A percentile compares a stretch with the other conserved stretches of the same genome.
These are phyloP conservation scores for Zophobas atratus DNA, from an alignment of 1,140 invertebrate species.

Conservation along the genomic window DNA sequence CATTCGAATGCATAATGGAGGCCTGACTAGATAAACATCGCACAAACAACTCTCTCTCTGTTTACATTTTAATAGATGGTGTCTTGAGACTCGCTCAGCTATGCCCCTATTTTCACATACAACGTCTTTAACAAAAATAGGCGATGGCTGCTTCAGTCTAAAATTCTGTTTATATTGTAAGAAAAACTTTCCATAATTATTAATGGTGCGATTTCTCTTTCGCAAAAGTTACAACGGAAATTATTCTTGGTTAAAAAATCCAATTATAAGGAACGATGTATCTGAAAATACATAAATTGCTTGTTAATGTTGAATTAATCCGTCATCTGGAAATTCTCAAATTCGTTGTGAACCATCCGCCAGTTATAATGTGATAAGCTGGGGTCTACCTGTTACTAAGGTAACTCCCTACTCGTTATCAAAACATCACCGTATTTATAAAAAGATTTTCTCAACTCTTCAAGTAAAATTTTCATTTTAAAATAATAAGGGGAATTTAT, in stretches of 20 bases:
- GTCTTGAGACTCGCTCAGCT: constrained; percentile 16
- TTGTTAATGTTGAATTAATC: constrained; percentile 11
- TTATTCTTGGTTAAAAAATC: too few species aligned
- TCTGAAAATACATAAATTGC: not conserved
- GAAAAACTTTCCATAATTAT: not conserved
- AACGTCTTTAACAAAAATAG: constrained; percentile 6
- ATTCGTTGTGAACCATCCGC: not conserved
- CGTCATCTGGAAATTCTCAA: constrained; percentile 9
- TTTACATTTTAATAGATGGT: constrained; percentile 40
- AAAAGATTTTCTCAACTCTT: not conserved
- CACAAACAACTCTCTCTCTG: constrained; percentile 27
- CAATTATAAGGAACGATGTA: not conserved
- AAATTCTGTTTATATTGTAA: not conserved
- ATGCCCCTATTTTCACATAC: constrained; percentile 13
- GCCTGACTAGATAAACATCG: constrained; percentile 30
- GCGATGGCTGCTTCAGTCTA: not conserved
- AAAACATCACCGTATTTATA: constrained; percentile 14
- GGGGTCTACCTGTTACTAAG: constrained; percentile 7
- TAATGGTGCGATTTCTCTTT: too few species aligned
- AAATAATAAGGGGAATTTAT: not conserved
- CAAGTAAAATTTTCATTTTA: not conserved
- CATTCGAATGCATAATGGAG: constrained; percentile 38
- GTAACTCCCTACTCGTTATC: constrained; percentile 16
- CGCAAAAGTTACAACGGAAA: too few species aligned
- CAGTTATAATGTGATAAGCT: constrained; percentile 13